Conservation (phyloP, 1,140 invertebrate species). For the Paracyclopina nana region DNA sequence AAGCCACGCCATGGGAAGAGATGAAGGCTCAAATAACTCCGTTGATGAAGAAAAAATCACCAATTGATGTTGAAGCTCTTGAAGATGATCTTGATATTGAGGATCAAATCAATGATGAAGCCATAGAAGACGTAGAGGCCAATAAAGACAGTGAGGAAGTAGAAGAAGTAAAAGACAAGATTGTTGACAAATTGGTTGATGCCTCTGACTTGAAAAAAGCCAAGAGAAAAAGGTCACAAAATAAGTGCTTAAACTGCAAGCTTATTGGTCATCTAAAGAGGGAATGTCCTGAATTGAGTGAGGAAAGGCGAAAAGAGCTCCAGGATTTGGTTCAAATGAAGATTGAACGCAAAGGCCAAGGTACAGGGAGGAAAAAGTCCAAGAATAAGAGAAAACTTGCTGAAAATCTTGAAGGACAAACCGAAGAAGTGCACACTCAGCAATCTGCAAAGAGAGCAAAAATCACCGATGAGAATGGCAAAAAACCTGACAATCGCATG, state of each 20-base stretch:
- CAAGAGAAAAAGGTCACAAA: background rate
- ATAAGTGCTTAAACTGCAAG: conserved; percentile 12
- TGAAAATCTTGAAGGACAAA: too few species aligned
- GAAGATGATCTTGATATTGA: conserved; percentile 27
- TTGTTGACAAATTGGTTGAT: background rate
- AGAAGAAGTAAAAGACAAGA: background rate
- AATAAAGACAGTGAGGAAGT: too few species aligned
- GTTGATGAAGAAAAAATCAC: too few species aligned
- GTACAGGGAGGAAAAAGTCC: conserved; percentile 12
- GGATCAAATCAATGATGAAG: conserved; percentile 18
- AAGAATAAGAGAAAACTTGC: conserved; percentile 8
- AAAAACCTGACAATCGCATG: too few species aligned
- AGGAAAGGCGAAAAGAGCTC: conserved; percentile 12
- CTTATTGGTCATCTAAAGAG: conserved; percentile 11
- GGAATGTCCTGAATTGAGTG: conserved; percentile 6
- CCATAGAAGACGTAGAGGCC: background rate
- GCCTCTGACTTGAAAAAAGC: background rate
- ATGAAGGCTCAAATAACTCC: too few species aligned
- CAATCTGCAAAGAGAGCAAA: too few species aligned
- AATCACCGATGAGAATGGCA: too few species aligned
- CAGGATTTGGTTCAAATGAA: conserved; percentile 10
- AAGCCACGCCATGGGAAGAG: conserved; percentile 45
- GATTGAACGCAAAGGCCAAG: conserved; percentile 11
- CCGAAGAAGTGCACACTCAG: too few species aligned
- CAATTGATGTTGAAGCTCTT: conserved; percentile 23